phyloP scores from a whole-genome alignment of 2,888 invertebrate genomes.

The Chrysomela aeneicollis region DNA sequence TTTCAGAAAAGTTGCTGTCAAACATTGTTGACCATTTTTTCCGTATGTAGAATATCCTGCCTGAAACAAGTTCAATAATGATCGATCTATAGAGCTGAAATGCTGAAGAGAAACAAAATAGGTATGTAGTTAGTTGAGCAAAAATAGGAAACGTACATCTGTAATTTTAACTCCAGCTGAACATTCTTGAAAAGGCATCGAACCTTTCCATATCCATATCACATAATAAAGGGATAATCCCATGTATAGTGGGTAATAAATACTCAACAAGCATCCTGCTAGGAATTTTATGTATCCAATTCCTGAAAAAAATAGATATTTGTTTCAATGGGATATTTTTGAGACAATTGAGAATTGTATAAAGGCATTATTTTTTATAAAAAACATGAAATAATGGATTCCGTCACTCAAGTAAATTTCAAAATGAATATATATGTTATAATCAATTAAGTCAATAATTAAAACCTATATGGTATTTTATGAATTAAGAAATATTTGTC shows the following conservation, averaged over 20 bases:
- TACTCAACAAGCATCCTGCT: slow-evolving; percentile 64
- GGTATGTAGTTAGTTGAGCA: background rate
- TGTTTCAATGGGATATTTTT: too few relatives aligned
- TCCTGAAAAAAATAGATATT: slow-evolving; percentile 61
- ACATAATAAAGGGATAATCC: slow-evolving; percentile 66
- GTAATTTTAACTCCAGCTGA: slow-evolving; percentile 56
- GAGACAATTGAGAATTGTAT: too few relatives aligned
- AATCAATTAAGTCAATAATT: too few relatives aligned
- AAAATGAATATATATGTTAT: too few relatives aligned
- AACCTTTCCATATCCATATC: slow-evolving; percentile 66
- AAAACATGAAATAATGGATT: too few relatives aligned
- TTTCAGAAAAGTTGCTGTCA: slow-evolving; percentile 64
- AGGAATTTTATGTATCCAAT: slow-evolving; percentile 69
- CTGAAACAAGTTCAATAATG: slow-evolving; percentile 46
- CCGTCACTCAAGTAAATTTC: too few relatives aligned
- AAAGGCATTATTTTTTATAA: too few relatives aligned
- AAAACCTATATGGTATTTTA: too few relatives aligned
- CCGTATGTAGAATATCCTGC: slow-evolving; percentile 56
- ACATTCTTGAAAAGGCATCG: slow-evolving; percentile 67
- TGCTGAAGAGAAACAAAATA: too few relatives aligned
- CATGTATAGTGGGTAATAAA: slow-evolving; percentile 69
- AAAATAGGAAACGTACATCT: slow-evolving; percentile 59
- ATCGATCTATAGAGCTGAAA: too few relatives aligned
- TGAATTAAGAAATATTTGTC: too few relatives aligned
- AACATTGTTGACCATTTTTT: slow-evolving; percentile 58